Conservation (phyloP, 1,140 invertebrate genomes). For the Papilio machaon region DNA sequence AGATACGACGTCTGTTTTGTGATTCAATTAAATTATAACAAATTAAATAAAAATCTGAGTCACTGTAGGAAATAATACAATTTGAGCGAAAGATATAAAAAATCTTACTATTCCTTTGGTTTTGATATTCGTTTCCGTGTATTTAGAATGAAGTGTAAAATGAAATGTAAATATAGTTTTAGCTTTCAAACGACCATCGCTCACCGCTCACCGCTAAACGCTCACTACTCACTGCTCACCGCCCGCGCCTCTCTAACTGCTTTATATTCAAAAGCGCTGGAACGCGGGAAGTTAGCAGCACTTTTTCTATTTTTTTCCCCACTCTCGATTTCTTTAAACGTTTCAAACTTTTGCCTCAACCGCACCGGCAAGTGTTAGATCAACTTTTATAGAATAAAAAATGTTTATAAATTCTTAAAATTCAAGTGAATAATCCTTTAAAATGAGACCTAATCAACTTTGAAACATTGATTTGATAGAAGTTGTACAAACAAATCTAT, state of each 20-base stretch:
- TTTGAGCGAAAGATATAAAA: no score
- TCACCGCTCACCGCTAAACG: not conserved
- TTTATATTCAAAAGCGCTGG: constrained; percentile 25
- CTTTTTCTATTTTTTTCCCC: not conserved
- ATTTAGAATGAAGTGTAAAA: not conserved
- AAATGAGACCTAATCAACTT: no score
- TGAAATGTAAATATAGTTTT: not conserved
- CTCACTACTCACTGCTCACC: not conserved
- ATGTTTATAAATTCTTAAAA: not conserved
- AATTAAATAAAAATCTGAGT: no score
- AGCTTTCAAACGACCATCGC: not conserved
- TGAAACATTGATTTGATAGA: no score
- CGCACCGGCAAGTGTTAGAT: constrained; percentile 3
- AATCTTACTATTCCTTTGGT: no score
- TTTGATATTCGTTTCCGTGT: not conserved
- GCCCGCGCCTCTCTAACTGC: not conserved
- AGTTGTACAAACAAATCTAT: no score
- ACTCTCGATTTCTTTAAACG: constrained; percentile 24
- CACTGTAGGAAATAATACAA: no score
- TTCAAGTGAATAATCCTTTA: not conserved
- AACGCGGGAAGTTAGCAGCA: not conserved
- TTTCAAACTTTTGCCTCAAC: constrained; percentile 11
- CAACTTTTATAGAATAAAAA: not conserved
- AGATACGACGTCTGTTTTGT: no score
- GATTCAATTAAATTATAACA: no score